These are phyloP conservation scores for Microchrysa polita DNA, from an alignment of 2,888 invertebrate species.

Conservation along the genomic window DNA sequence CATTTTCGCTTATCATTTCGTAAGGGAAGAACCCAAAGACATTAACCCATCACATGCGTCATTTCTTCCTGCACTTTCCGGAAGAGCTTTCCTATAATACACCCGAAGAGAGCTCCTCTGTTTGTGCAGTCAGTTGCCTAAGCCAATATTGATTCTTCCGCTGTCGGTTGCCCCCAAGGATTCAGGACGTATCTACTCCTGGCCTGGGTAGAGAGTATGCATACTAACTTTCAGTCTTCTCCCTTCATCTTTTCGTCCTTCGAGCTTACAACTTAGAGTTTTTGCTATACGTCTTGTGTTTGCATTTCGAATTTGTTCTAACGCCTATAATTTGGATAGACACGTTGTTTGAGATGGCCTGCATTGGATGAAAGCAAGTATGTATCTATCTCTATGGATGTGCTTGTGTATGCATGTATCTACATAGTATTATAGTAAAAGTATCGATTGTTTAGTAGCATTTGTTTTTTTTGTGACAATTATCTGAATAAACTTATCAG, in stretches of 20 bases:
- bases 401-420: background rate
- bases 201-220: background rate
- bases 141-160: background rate
- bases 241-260: background rate
- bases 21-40: conserved; percentile 9
- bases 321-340: background rate
- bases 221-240: background rate
- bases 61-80: conserved; percentile 1
- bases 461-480: too few species aligned
- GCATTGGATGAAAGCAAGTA: background rate
- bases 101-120: background rate
- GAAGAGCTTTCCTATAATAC: background rate
- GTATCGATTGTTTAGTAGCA: too few species aligned
- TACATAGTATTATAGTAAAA: too few species aligned
- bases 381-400: conserved; percentile 12
- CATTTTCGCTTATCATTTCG: conserved; percentile 20
- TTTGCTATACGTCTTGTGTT: conserved; percentile 1
- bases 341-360: background rate
- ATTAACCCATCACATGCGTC: conserved; percentile 8
- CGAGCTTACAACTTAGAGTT: background rate
- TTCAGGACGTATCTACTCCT: conserved; percentile 7
- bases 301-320: background rate
- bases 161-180: background rate
- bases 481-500: too few species aligned
- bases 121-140: background rate